Percentiles rank a stretch among this genome's conserved stretches.
These are phyloP conservation scores for Caenorhabditis remanei DNA, from an alignment of 1,140 invertebrate species.

Conservation along the genomic window DNA sequence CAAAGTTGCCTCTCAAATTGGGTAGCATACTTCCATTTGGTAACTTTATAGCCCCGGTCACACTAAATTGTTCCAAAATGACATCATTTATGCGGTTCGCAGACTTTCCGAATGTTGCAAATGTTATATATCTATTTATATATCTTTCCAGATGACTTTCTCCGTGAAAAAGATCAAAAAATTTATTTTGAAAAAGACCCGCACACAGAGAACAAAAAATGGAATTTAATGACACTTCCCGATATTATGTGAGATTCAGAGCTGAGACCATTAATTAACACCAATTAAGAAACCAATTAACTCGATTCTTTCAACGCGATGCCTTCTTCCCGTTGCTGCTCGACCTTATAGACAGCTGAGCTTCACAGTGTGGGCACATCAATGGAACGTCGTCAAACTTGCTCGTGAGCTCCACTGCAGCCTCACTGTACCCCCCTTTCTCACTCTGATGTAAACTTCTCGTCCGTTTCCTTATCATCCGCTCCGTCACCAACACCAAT, in stretches of 20 bases:
- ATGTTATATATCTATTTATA: neutral
- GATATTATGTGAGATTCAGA: neutral
- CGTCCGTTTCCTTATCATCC: slow-evolving; percentile 63
- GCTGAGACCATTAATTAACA: neutral
- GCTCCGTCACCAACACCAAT: slow-evolving; percentile 62
- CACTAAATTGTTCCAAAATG: too few relatives aligned
- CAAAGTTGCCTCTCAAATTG: too few relatives aligned
- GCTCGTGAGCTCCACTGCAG: slow-evolving; percentile 2
- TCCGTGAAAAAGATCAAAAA: neutral
- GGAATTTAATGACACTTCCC: neutral
- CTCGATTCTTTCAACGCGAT: neutral
- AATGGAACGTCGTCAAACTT: slow-evolving; percentile 31
- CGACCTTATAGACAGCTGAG: slow-evolving; percentile 4
- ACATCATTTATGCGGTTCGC: too few relatives aligned
- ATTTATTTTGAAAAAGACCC: slow-evolving; percentile 21
- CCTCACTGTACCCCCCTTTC: slow-evolving; percentile 16
- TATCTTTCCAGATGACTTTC: slow-evolving; percentile 17
- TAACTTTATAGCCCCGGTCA: too few relatives aligned
- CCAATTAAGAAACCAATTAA: neutral
- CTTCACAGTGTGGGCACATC: slow-evolving; percentile 44
- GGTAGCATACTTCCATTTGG: too few relatives aligned
- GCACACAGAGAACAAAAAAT: slow-evolving; percentile 1
- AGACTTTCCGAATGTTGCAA: neutral
- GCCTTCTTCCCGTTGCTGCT: slow-evolving; percentile 36
- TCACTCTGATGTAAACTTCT: slow-evolving; percentile 41